Evolutionary conservation across 37 sponge, comb jelly and placozoan species (phyloP), one percentile per base, ranked within the genome.

Genomic region (Corticium candelabrum): DNA sequence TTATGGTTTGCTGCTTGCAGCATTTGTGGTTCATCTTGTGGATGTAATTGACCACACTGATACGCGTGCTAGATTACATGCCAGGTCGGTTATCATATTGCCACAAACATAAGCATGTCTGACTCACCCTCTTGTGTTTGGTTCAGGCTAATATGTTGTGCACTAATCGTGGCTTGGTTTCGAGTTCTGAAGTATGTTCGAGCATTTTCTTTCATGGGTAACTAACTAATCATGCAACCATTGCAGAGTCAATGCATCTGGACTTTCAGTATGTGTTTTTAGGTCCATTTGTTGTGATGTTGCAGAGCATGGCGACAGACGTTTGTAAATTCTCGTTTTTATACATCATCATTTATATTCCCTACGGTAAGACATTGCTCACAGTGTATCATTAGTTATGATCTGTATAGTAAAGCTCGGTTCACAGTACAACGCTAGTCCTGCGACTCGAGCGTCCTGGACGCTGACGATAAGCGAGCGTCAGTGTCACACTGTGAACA

Each of bases 241-340:
- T n/a, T n/a, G n/a, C n/a, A n/a, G n/a, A n/a, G n/a, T n/a, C n/a
- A n/a, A n/a, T n/a, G n/a, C n/a, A n/a, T n/a, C n/a, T n/a, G n/a
- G n/a, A n/a, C n/a, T n/a, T n/a, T n/a, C n/a, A n/a, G 11, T 50
- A 50, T 50, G 62, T 50, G 62, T 0, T 1, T 38, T 31, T 81
- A 0, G 84, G 88, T 27, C 84, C 88, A 30, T 77, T 87, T 11
- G 50, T 87, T 15, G 84, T 79, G 3, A 84, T 87, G 5, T 69
- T 87, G 29, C 33, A 76, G 31, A 36, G 78, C 3, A 67, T 82
- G 35, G 69, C 77, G 40, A 76, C 40, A 30, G 84, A 87, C 74
- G 74, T 87, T 27, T 37, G 76, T 1, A 79, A 50, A 1, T 87
- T 80, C 67, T 77, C 68, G 37, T 69, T 43, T 68, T 35, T 87